These are phyloP conservation scores for Chromoteleia sp. DNA, from an alignment of 2,888 invertebrate species.

Conservation along the genomic window DNA sequence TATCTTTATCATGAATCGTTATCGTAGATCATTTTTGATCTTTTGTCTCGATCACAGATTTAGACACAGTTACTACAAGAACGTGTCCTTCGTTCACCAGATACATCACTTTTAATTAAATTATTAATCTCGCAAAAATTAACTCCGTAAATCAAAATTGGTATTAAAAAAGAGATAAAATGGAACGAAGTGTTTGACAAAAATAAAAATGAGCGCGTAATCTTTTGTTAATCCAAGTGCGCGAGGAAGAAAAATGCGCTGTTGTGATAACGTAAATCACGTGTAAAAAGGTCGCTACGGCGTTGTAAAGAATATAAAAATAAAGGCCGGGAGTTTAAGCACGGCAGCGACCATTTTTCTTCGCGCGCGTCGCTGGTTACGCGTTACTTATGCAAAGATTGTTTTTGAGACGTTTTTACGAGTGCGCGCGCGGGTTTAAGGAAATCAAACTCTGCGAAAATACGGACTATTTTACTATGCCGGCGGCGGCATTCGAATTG, in stretches of 20 bases:
- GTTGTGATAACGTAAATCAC: slow-evolving; percentile 67
- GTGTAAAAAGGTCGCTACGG: slow-evolving; percentile 52
- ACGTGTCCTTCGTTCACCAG: too few species aligned
- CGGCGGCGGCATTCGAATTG: slow-evolving; percentile 45
- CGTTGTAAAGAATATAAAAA: slow-evolving; percentile 58
- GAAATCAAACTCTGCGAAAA: slow-evolving; percentile 52
- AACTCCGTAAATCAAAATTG: slow-evolving; percentile 40
- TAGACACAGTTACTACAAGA: too few species aligned
- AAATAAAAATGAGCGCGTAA: slow-evolving; percentile 47
- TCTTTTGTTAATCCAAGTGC: slow-evolving; percentile 57
- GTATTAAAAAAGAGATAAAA: background rate
- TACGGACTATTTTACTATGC: slow-evolving; percentile 45
- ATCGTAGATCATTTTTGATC: too few species aligned
- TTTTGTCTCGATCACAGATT: too few species aligned
- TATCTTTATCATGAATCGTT: too few species aligned
- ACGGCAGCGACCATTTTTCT: slow-evolving; percentile 54
- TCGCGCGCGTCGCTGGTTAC: slow-evolving; percentile 55
- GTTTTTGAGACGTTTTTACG: slow-evolving; percentile 68
- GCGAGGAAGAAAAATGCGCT: slow-evolving; percentile 49
- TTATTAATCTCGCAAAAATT: background rate
- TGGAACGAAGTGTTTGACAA: slow-evolving; percentile 12
- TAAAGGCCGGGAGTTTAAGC: slow-evolving; percentile 47
- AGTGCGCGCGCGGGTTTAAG: slow-evolving; percentile 46
- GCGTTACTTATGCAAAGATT: slow-evolving; percentile 68
- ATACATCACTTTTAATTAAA: slow-evolving; percentile 4